Conservation (phyloP, 2,113 vertebrate genomes). For the Hydropotes inermis region DNA sequence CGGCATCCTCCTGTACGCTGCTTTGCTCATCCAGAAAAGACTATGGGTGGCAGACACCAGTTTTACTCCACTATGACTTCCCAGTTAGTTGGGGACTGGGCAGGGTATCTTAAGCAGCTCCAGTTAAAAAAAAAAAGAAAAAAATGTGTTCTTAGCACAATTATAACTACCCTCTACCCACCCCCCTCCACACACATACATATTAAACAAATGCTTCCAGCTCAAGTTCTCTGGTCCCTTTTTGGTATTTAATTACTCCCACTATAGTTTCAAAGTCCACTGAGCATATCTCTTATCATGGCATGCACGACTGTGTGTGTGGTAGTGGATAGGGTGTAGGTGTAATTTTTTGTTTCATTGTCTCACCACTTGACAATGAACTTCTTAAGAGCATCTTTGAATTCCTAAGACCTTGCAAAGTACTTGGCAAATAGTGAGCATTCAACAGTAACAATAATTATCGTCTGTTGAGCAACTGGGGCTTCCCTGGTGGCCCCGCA, state of each 20-base stretch:
- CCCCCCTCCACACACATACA: background rate
- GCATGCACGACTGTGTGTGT: background rate
- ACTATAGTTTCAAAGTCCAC: background rate
- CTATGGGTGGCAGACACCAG: background rate
- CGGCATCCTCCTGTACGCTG: background rate
- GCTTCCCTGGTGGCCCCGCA: background rate
- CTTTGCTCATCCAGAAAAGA: background rate
- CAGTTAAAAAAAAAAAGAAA: background rate
- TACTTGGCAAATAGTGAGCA: background rate
- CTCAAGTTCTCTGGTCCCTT: background rate
- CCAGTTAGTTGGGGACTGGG: background rate
- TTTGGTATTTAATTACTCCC: background rate
- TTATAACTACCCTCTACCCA: background rate
- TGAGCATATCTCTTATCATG: background rate
- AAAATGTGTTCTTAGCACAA: background rate
- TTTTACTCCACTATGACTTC: background rate
- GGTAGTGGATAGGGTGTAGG: too few relatives aligned
- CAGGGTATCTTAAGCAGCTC: background rate
- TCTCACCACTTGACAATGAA: background rate
- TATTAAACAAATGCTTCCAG: background rate
- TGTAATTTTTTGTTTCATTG: background rate
- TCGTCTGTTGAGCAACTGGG: background rate
- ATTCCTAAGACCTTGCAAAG: background rate
- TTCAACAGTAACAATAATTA: background rate
- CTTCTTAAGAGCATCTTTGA: background rate